Conservation (phyloP, 2,797 vertebrate genomes). For the Sebastolobus altivelis region DNA sequence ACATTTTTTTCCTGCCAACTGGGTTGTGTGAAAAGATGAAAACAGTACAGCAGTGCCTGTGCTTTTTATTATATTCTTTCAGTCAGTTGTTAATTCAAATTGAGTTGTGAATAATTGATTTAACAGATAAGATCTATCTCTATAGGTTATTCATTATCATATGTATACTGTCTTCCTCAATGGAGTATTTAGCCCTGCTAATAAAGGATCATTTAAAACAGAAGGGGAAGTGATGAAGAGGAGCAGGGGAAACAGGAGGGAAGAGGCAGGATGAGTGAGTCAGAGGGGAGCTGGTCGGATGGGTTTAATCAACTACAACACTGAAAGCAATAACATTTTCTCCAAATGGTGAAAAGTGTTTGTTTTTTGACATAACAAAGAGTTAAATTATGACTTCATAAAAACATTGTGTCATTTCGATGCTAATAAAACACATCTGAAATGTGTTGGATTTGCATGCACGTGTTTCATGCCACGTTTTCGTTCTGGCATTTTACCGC, state of each 20-base stretch:
- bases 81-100: not conserved
- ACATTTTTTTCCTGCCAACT: too few species aligned
- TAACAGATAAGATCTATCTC: not conserved
- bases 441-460: not conserved
- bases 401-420: not conserved
- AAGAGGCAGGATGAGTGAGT: not conserved
- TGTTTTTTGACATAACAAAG: not conserved
- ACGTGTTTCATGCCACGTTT: slow-evolving; percentile 6
- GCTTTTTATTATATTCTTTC: not conserved
- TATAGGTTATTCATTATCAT: not conserved
- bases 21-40: not conserved
- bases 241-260: not conserved
- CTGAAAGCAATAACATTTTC: not conserved
- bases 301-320: not conserved
- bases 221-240: not conserved
- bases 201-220: not conserved
- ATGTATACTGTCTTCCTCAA: not conserved
- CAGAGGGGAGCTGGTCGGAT: not conserved
- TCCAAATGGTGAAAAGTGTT: not conserved
- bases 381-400: slow-evolving; percentile 16
- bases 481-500: not conserved
- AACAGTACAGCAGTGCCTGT: not conserved
- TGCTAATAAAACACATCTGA: slow-evolving; percentile 35
- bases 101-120: not conserved
- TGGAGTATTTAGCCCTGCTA: not conserved